These are phyloP conservation scores for Macaca mulatta DNA, from an alignment of 2,113 vertebrate genomes.

Conservation along the genomic window DNA sequence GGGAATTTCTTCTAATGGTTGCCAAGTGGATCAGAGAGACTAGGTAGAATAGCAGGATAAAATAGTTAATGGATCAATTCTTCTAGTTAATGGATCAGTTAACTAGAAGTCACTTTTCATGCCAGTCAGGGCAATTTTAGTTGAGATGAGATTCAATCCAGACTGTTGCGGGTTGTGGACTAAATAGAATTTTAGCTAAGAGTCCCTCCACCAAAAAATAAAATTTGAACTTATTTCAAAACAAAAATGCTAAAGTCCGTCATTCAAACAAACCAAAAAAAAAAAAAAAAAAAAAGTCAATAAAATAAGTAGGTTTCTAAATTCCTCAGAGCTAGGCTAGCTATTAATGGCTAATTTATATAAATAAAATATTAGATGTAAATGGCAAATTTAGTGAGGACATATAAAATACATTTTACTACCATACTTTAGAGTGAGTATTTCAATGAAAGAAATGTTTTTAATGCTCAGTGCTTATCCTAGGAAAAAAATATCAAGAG, in stretches of 20 bases:
- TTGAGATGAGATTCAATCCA: neutral
- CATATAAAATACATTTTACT: neutral
- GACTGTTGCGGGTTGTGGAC: neutral
- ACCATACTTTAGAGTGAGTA: neutral
- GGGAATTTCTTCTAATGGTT: neutral
- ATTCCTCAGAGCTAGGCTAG: neutral
- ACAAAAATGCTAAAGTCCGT: neutral
- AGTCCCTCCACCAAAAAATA: neutral
- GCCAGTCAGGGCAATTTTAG: neutral
- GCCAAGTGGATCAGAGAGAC: neutral
- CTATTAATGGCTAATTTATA: neutral
- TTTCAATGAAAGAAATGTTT: slow-evolving; percentile 30
- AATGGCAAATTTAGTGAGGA: neutral
- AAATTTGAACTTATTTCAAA: neutral
- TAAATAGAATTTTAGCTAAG: neutral
- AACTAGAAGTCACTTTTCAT: neutral
- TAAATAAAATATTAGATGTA: neutral
- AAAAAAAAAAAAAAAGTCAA: neutral
- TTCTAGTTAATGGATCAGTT: neutral
- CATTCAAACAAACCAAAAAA: neutral
- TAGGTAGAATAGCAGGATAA: neutral
- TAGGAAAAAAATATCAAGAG: neutral
- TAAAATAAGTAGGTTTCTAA: neutral
- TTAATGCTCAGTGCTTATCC: neutral
- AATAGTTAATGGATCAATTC: neutral